Evolutionary conservation across 37 sponge, comb jelly and placozoan genomes (phyloP).

Genomic region (Eunapius fragilis): DNA sequence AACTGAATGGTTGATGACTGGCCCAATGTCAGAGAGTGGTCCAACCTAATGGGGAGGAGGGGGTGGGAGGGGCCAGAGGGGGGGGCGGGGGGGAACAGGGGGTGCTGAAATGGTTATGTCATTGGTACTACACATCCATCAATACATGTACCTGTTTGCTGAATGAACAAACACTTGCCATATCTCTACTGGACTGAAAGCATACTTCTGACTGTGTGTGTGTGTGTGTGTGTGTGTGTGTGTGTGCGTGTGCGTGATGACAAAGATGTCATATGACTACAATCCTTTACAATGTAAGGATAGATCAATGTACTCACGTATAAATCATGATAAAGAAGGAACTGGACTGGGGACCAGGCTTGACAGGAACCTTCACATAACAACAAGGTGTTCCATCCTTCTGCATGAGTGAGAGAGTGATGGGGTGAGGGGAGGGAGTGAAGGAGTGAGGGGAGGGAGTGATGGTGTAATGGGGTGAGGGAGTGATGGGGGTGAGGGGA

Average conservation of each 20-base stretch:
- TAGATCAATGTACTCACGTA: background rate
- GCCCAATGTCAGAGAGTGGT: slow-evolving; percentile 24
- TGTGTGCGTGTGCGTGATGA: too few relatives aligned
- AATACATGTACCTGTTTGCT: slow-evolving; percentile 43
- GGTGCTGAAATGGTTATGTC: too few relatives aligned
- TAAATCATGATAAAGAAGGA: slow-evolving; percentile 19
- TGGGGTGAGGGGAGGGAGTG: background rate
- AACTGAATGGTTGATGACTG: slow-evolving; percentile 32
- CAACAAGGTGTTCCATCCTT: background rate
- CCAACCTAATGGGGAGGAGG: slow-evolving; percentile 23
- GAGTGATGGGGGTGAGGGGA: too few relatives aligned
- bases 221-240: too few relatives aligned
- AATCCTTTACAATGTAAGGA: too few relatives aligned
- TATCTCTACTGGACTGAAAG: slow-evolving; percentile 20
- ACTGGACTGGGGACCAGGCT: slow-evolving; percentile 1
- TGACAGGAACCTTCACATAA: slow-evolving; percentile 12
- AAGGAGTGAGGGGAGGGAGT: background rate
- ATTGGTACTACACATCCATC: too few relatives aligned
- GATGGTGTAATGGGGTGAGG: background rate
- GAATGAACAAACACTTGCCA: slow-evolving; percentile 43
- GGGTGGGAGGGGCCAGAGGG: too few relatives aligned
- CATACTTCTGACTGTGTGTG: slow-evolving; percentile 4
- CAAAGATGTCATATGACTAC: background rate
- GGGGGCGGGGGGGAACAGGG: too few relatives aligned
- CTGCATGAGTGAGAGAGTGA: background rate